These are phyloP conservation scores for Platycnemis pennipes DNA, from an alignment of 2,888 invertebrate genomes.

Conservation along the genomic window DNA sequence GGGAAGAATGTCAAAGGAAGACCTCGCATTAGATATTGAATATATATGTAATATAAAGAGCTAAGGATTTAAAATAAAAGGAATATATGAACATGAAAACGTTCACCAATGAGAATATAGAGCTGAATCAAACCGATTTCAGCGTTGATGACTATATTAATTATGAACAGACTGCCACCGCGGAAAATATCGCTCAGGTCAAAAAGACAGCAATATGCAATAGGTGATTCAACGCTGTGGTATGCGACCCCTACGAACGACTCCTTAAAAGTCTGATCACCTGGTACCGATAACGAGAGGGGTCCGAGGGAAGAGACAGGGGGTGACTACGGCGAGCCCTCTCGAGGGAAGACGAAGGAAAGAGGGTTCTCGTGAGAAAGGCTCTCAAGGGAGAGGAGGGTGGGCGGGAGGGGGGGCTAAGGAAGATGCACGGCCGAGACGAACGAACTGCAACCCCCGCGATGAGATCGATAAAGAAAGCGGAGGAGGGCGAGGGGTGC, in stretches of 20 bases:
- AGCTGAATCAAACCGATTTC: too few species aligned
- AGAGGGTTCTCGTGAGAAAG: background rate
- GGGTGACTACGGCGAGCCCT: background rate
- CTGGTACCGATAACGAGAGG: background rate
- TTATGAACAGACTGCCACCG: too few species aligned
- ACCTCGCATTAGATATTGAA: too few species aligned
- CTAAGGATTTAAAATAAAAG: too few species aligned
- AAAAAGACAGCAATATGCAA: too few species aligned
- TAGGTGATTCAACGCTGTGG: too few species aligned
- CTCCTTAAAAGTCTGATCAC: background rate
- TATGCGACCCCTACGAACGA: background rate
- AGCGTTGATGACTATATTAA: too few species aligned
- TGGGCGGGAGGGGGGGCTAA: background rate
- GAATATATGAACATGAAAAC: too few species aligned
- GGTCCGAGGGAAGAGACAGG: background rate
- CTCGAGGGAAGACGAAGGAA: background rate
- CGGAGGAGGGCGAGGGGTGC: background rate
- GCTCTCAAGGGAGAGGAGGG: background rate
- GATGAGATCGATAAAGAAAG: slow-evolving; percentile 7
- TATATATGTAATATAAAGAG: too few species aligned
- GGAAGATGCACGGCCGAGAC: background rate
- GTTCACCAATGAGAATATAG: too few species aligned
- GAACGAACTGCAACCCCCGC: background rate
- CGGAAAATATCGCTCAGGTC: too few species aligned
- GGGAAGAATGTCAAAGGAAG: too few species aligned